Percentiles rank a stretch among this genome's conserved stretches.
Evolutionary conservation across 2,888 invertebrate species (phyloP).

Genomic region (Mongoloraphidia duomilia): DNA sequence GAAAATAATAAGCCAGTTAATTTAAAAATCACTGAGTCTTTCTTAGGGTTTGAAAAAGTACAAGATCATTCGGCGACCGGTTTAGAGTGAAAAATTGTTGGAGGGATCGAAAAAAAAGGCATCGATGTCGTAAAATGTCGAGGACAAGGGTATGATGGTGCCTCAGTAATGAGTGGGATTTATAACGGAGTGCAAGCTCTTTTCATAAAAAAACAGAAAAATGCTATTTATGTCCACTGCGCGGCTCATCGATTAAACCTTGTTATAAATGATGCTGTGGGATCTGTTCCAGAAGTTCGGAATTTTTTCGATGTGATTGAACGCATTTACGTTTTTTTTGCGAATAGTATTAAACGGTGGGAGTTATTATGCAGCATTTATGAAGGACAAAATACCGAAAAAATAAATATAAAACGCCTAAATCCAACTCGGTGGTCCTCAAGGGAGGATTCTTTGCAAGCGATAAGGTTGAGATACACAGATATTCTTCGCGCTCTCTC

Average conservation of each 20-base stretch:
- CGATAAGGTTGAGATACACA: neutral
- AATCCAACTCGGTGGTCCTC: neutral
- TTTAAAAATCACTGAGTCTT: no score
- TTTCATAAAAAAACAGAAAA: constrained; percentile 17
- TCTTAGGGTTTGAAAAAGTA: neutral
- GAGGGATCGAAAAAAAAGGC: neutral
- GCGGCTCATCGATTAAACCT: neutral
- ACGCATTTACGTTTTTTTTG: no score
- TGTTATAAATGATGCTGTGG: neutral
- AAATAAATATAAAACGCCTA: neutral
- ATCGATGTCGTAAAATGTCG: neutral
- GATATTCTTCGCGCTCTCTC: neutral
- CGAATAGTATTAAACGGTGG: no score
- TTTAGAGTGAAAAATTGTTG: neutral
- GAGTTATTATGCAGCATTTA: neutral
- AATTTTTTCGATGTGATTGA: no score
- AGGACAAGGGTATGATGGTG: constrained; percentile 20
- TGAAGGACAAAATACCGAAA: neutral
- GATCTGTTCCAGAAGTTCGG: no score
- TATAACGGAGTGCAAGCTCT: constrained; percentile 17
- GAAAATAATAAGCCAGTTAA: no score
- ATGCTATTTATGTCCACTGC: constrained; percentile 5
- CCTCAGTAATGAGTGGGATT: constrained; percentile 19
- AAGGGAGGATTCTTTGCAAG: neutral
- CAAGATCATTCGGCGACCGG: neutral